These are phyloP conservation scores for Charanyca ferruginea DNA, from an alignment of 2,888 invertebrate genomes.

Conservation along the genomic window DNA sequence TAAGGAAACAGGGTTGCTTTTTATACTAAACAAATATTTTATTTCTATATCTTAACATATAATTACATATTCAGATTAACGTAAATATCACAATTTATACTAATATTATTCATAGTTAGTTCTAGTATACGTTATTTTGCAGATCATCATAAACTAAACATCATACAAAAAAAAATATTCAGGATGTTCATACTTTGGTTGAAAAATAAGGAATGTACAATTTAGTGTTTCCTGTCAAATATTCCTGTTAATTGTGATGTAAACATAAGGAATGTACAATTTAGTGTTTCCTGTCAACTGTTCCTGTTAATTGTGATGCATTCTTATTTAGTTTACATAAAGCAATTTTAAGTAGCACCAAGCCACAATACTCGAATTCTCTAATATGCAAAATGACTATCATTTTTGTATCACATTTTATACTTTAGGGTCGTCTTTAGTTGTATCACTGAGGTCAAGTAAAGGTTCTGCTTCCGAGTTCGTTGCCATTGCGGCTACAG, in stretches of 20 bases:
- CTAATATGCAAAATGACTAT: slow-evolving; percentile 42
- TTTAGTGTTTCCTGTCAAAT: slow-evolving; percentile 36
- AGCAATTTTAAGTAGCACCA: slow-evolving; percentile 46
- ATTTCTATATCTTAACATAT: slow-evolving; percentile 81
- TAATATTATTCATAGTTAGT: slow-evolving; percentile 54
- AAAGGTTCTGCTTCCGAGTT: slow-evolving; percentile 82
- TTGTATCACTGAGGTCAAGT: slow-evolving; percentile 67
- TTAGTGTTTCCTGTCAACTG: slow-evolving; percentile 35
- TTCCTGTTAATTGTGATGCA: slow-evolving; percentile 50
- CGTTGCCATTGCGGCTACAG: slow-evolving; percentile 70
- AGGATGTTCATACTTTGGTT: slow-evolving; percentile 63
- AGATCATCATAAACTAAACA: slow-evolving; percentile 69
- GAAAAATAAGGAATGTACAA: slow-evolving; percentile 59
- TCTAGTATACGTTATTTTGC: slow-evolving; percentile 49
- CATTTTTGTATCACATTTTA: slow-evolving; percentile 63
- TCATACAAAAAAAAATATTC: slow-evolving; percentile 51
- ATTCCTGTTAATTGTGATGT: slow-evolving; percentile 52
- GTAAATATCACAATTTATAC: slow-evolving; percentile 68
- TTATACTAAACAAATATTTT: slow-evolving; percentile 68
- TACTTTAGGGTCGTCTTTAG: slow-evolving; percentile 74
- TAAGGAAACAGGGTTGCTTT: not conserved
- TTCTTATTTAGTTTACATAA: slow-evolving; percentile 12
- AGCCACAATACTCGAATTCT: slow-evolving; percentile 49
- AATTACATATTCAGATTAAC: slow-evolving; percentile 70
- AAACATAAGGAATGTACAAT: slow-evolving; percentile 58